Percentiles rank a stretch among this genome's conserved stretches.
These are phyloP conservation scores for Acanthisitta chloris DNA, from an alignment of 2,113 vertebrate genomes.

Conservation along the genomic window DNA sequence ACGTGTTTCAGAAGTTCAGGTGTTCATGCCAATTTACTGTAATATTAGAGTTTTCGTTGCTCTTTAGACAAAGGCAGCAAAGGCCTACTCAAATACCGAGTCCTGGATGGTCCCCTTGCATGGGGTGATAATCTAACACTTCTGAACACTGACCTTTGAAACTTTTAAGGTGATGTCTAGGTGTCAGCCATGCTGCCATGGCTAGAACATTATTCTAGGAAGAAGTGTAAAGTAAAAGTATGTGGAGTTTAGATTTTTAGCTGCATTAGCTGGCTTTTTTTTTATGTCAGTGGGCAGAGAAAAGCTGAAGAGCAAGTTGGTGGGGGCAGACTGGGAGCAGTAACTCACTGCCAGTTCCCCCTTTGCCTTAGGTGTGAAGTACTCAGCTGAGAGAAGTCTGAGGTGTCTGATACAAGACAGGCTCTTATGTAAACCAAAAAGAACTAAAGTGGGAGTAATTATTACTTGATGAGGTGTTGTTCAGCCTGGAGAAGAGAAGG, in stretches of 20 bases:
- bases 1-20: neutral
- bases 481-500: neutral
- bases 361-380: neutral
- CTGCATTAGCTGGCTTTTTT: accelerated
- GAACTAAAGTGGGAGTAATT: neutral
- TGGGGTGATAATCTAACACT: neutral
- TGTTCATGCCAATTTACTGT: neutral
- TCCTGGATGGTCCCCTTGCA: neutral
- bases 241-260: neutral
- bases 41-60: neutral
- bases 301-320: neutral
- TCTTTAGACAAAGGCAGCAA: neutral
- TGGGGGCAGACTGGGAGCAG: neutral
- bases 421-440: neutral
- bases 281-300: neutral
- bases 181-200: neutral
- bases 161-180: neutral
- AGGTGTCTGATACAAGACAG: neutral
- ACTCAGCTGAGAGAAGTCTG: neutral
- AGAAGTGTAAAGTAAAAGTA: neutral
- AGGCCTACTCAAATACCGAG: neutral
- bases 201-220: neutral
- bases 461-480: neutral
- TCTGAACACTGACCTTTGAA: neutral
- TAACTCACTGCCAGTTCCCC: neutral